Evolutionary conservation across 2,113 vertebrate genomes (phyloP).

Genomic region (Psettodes erumei): DNA sequence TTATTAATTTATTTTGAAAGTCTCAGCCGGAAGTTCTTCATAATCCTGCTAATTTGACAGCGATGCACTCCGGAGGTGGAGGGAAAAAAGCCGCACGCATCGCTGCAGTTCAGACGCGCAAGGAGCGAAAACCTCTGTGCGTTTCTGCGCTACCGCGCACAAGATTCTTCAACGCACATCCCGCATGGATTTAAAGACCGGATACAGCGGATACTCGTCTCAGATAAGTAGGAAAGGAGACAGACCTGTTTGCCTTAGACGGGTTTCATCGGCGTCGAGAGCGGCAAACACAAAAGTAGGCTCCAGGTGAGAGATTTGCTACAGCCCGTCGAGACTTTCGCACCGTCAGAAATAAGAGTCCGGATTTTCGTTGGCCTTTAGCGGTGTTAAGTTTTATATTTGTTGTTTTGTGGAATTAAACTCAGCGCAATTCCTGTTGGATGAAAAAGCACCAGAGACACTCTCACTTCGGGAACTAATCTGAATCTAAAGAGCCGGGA

Average conservation of each 20-base stretch:
- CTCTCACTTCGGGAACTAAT: constrained; percentile 35
- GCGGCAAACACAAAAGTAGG: constrained; percentile 37
- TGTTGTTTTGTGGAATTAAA: constrained; percentile 41
- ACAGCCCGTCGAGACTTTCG: constrained; percentile 30
- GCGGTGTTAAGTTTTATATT: constrained; percentile 18
- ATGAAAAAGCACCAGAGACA: constrained; percentile 31
- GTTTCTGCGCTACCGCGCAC: constrained; percentile 41
- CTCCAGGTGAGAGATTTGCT: constrained; percentile 28
- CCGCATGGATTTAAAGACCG: constrained; percentile 33
- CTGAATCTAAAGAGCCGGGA: constrained; percentile 34
- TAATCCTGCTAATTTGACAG: accelerated
- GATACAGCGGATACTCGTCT: background rate
- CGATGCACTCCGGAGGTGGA: constrained; percentile 46
- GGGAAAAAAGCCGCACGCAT: constrained; percentile 52
- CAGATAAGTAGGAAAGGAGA: constrained; percentile 56
- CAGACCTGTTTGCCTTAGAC: background rate
- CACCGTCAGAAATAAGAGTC: background rate
- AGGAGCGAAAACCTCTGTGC: constrained; percentile 28
- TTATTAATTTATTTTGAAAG: constrained; percentile 76
- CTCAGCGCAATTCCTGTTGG: constrained; percentile 21
- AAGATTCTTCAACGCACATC: background rate
- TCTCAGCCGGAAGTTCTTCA: accelerated
- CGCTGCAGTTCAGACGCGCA: constrained; percentile 54
- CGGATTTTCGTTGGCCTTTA: background rate
- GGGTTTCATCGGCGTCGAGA: constrained; percentile 8